Conservation (phyloP, 2,113 vertebrate genomes). For the Macquaria ambigua region DNA sequence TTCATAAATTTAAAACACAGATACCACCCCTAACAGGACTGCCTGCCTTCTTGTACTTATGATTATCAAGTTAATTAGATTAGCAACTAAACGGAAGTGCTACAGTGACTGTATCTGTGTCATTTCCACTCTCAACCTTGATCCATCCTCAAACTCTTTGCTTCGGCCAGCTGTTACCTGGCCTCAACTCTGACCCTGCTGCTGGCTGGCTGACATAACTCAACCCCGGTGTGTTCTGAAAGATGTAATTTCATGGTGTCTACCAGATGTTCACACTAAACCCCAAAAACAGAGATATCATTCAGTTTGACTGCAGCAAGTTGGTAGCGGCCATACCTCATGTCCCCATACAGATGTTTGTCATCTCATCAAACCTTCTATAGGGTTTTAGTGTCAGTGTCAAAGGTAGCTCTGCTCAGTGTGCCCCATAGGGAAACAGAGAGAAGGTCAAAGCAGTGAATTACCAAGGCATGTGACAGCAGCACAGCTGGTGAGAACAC, state of each 20-base stretch:
- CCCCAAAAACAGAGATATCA: constrained; percentile 57
- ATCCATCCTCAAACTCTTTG: constrained; percentile 5
- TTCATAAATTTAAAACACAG: background rate
- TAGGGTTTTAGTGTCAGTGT: constrained; percentile 23
- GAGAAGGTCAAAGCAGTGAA: constrained; percentile 29
- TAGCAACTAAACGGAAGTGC: background rate
- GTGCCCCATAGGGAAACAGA: constrained; percentile 12
- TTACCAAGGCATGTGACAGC: constrained; percentile 39
- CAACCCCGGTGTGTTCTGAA: constrained; percentile 54
- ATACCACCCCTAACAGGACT: background rate
- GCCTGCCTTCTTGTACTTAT: background rate
- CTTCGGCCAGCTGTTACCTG: constrained; percentile 65
- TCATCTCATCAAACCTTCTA: constrained; percentile 34
- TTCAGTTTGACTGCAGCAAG: constrained; percentile 46
- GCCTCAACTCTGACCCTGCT: constrained; percentile 51
- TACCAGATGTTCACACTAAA: constrained; percentile 74
- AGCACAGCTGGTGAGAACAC: constrained; percentile 62
- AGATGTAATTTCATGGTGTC: constrained; percentile 64
- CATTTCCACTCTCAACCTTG: constrained; percentile 28
- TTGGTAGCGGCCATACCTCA: background rate
- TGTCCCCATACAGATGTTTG: constrained; percentile 47
- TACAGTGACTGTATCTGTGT: background rate
- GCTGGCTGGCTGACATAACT: constrained; percentile 63
- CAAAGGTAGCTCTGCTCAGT: background rate
- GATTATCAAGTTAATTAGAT: background rate